Evolutionary conservation across 2,888 invertebrate genomes (phyloP).

Genomic region (Griposia aprilina): DNA sequence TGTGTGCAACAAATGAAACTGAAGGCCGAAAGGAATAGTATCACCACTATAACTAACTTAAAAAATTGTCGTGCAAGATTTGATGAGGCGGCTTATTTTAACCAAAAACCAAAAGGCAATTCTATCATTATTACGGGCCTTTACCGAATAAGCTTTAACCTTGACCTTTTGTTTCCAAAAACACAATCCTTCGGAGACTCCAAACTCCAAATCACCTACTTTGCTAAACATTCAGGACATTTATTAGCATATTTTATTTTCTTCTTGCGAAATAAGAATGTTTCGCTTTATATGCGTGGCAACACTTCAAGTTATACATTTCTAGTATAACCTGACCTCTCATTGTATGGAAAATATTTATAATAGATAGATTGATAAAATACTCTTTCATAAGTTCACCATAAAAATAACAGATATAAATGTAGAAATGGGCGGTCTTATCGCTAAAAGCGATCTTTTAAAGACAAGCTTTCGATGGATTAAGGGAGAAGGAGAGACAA

Average conservation of each 20-base stretch:
- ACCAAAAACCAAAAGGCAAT: neutral
- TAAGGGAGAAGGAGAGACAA: no score
- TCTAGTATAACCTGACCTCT: neutral
- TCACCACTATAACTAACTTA: neutral
- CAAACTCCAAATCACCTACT: constrained; percentile 32
- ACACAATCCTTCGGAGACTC: constrained; percentile 17
- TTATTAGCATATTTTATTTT: constrained; percentile 57
- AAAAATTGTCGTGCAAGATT: neutral
- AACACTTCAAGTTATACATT: neutral
- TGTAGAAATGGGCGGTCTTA: no score
- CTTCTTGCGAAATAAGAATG: constrained; percentile 36
- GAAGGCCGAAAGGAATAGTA: neutral
- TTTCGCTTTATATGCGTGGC: constrained; percentile 22
- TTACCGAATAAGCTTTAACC: neutral
- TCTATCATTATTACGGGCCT: neutral
- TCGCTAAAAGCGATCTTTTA: no score
- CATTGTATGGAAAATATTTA: neutral
- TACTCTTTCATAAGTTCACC: no score
- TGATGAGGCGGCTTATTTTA: neutral
- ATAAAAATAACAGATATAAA: no score
- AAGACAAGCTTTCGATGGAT: no score
- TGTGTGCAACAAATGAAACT: neutral
- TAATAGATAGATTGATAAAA: no score
- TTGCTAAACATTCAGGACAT: constrained; percentile 22
- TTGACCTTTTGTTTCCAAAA: neutral